Evolutionary conservation across 2,797 vertebrate species (phyloP).

Genomic region (Pangasius mekongensis): DNA sequence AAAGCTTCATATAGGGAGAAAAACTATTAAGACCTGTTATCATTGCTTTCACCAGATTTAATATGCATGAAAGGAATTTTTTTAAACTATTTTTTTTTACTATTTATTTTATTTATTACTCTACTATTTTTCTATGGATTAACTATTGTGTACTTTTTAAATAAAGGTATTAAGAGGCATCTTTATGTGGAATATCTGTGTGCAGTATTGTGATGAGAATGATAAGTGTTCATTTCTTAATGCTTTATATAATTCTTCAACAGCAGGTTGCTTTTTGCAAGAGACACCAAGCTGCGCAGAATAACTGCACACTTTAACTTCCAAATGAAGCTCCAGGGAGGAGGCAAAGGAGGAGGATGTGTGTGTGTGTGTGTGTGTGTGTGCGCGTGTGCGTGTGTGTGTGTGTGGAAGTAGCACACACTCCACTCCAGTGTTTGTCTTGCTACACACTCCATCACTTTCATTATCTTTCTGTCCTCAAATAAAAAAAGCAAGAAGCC

Average conservation of each 20-base stretch:
- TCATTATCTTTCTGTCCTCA: neutral
- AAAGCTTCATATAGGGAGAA: neutral
- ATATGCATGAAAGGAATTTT: neutral
- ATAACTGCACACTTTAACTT: conserved; percentile 44
- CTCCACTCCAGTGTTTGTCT: neutral
- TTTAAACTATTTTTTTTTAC: neutral
- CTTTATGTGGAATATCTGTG: neutral
- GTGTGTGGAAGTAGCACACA: neutral
- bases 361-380: conserved; percentile 17
- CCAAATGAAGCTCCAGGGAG: conserved; percentile 47
- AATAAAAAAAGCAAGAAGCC: conserved; percentile 1
- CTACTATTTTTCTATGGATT: neutral
- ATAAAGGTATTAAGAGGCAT: neutral
- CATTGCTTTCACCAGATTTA: neutral
- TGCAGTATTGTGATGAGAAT: neutral
- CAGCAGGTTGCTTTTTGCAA: neutral
- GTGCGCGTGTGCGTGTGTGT: conserved; percentile 11
- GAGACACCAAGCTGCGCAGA: conserved; percentile 12
- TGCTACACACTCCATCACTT: conserved; percentile 15
- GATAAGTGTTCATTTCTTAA: neutral
- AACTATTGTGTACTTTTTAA: neutral
- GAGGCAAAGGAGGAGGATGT: neutral
- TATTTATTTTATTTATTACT: neutral
- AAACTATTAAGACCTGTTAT: neutral
- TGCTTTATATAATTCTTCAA: neutral